Evolutionary conservation across 2,797 vertebrate genomes (phyloP).

Genomic region (Lithobates pipiens): DNA sequence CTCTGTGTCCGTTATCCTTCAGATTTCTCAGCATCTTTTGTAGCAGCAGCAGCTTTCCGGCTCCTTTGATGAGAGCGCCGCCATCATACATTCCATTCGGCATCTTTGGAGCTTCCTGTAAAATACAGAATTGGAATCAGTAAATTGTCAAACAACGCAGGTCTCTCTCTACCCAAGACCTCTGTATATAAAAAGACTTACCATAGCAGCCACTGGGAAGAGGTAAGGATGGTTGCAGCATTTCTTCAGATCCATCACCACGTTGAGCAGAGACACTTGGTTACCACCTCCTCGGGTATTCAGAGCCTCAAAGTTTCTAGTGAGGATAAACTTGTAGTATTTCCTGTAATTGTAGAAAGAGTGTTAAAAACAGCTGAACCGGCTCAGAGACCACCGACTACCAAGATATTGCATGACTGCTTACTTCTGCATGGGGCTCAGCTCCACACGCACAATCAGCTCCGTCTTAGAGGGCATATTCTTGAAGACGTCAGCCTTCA

Average conservation of each 20-base stretch:
- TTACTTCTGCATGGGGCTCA: slow-evolving; percentile 98
- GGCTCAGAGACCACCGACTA: too few species aligned
- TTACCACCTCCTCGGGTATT: slow-evolving; percentile 97
- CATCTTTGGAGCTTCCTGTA: slow-evolving; percentile 96
- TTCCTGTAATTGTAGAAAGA: slow-evolving; percentile 80
- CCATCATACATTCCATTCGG: slow-evolving; percentile 99
- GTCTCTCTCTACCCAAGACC: too few species aligned
- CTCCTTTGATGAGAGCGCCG: slow-evolving; percentile 89
- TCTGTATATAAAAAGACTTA: slow-evolving; percentile 64
- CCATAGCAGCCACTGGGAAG: slow-evolving; percentile 93
- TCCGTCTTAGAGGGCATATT: slow-evolving; percentile 99
- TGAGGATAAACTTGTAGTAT: slow-evolving; percentile 98
- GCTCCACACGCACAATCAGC: slow-evolving; percentile 94
- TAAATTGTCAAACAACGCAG: neutral
- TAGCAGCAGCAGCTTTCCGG: slow-evolving; percentile 91
- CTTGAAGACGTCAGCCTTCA: slow-evolving; percentile 98
- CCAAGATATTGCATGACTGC: slow-evolving; percentile 57
- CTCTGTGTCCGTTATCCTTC: slow-evolving; percentile 95
- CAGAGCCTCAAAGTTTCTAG: slow-evolving; percentile 96
- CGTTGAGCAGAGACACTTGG: slow-evolving; percentile 95
- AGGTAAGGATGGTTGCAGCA: slow-evolving; percentile 99
- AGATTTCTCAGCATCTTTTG: slow-evolving; percentile 97
- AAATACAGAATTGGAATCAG: neutral
- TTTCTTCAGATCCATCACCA: slow-evolving; percentile 99
- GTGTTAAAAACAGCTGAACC: neutral